Base-by-base conservation (phyloP, 1,140 invertebrate species). In the Drosophila asahinai region DNA sequence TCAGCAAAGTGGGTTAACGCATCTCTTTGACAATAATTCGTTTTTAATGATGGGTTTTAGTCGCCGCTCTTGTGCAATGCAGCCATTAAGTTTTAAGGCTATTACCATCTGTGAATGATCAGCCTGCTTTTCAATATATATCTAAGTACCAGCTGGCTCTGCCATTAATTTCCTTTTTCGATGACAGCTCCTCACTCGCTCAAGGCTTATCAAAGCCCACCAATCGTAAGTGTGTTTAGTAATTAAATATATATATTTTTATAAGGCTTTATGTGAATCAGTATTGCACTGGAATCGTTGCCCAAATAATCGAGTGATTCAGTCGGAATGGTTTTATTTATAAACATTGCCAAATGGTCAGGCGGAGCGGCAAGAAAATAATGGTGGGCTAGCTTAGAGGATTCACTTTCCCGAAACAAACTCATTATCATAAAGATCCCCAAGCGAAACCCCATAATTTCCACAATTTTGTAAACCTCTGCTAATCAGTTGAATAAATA, bases 401-500 rank as follows among this genome's bases (percentile, higher is more conserved):
- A 25, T 58, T 15, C 22, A 42, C 22, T 58, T 42, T 25, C 38
- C 25, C 6, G 15, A 57, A 33, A 5, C 17, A 9, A 14, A 51
- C 52, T 51, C 38, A 73, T 73, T 73, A 73, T 17, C 55, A 73
- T 61, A 71, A 42, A 43, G 33, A 66, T 59, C 51, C 22, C 51
- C 49, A 58, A 72, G 64, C 51, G 30, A 72, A 51, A 66, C 62
- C 14, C n/a, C 64, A 48, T 30, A 51, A 42, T 72, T 67, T 59
- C 54, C 45, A 72, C 30, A 22, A 57, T 72, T 60, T 73, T 60
- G 54, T 60, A 61, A 51, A 40, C 67, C 68, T 30, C 30, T 61
- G 67, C 55, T 73, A 61, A 74, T 74, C 54, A 43, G 54, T 51
- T 61, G 70, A 52, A 61, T 43, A 73, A 73, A 74, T 73, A 72